Base-by-base conservation (phyloP, 2,797 vertebrate species). In the Synaphobranchus kaupii region DNA sequence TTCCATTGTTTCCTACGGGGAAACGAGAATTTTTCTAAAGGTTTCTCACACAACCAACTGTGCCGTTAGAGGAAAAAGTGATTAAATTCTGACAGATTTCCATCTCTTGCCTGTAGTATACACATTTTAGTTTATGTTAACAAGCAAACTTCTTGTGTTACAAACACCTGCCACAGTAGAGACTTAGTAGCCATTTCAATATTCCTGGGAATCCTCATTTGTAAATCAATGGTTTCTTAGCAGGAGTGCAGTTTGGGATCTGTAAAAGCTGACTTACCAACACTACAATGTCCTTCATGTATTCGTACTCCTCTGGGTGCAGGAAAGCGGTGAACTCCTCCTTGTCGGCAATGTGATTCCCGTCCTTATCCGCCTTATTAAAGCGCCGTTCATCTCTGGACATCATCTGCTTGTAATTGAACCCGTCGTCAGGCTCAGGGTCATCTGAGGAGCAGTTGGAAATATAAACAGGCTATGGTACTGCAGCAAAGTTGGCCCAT, bases 221-320 rank as follows among this genome's bases (percentile, higher is more conserved):
- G 10, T n/a, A 52, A 52, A 80, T 17, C 20, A 48, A 80, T 12
- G 22, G 10, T 25, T 15, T 81, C 20, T 20, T 50, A 17, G 12
- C 39, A 39, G 31, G 17, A 47, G 9, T 20, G 17, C 17, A 44
- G 1, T 58, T 60, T 34, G n/a, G 66, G 4, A 12, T 63, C n/a
- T 31, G 25, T 71, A 10, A n/a, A 25, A 85, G n/a, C 13, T 25
- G 8, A 86, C 91, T 60, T 89, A 98, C 98, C 97, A 97, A 95
- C 28, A 98, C 97, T 0, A 99, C 97, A 0, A 98, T 96, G 22
- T 98, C 96, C 84, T 97, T 99, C 98, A 99, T 98, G 93, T 98
- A 96, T 0, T 97, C 95, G 0, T 97, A 97, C 50, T 98, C 97
- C 56, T 99, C 98, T 0, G 98, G 98, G 86, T 99, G 98, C 76